Percentiles rank a stretch among this genome's conserved stretches.
These are phyloP conservation scores for Archegozetes longisetosus DNA, from an alignment of 1,140 invertebrate genomes.

Conservation along the genomic window DNA sequence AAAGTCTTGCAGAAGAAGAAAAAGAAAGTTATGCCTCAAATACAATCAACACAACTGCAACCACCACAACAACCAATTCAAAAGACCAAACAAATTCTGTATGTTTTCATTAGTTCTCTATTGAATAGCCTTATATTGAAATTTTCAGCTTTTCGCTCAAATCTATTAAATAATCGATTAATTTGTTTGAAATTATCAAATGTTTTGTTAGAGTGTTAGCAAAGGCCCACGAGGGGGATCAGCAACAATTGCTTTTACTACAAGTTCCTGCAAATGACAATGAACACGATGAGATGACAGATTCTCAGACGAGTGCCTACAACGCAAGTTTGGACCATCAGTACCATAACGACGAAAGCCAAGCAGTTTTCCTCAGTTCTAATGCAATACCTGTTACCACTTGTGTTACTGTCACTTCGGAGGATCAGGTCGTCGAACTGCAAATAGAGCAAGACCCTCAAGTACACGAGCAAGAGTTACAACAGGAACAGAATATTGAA, in stretches of 20 bases:
- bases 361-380: not conserved
- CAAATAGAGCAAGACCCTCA: not conserved
- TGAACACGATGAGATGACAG: not conserved
- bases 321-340: not conserved
- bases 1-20: not conserved
- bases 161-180: not conserved
- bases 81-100: not conserved
- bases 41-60: not conserved
- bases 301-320: not conserved
- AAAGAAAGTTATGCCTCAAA: not conserved
- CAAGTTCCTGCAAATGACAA: not conserved
- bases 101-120: not conserved
- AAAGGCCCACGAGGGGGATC: not conserved
- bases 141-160: too few species aligned
- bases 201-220: not conserved
- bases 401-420: not conserved
- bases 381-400: not conserved
- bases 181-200: not conserved
- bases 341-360: not conserved
- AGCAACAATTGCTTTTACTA: not conserved
- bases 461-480: too few species aligned
- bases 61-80: not conserved
- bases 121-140: too few species aligned
- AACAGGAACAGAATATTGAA: too few species aligned
- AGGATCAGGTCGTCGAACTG: not conserved